Evolutionary conservation across 2,888 invertebrate species (phyloP), one percentile per base, ranked within the genome.

Genomic region (Blera fallax): DNA sequence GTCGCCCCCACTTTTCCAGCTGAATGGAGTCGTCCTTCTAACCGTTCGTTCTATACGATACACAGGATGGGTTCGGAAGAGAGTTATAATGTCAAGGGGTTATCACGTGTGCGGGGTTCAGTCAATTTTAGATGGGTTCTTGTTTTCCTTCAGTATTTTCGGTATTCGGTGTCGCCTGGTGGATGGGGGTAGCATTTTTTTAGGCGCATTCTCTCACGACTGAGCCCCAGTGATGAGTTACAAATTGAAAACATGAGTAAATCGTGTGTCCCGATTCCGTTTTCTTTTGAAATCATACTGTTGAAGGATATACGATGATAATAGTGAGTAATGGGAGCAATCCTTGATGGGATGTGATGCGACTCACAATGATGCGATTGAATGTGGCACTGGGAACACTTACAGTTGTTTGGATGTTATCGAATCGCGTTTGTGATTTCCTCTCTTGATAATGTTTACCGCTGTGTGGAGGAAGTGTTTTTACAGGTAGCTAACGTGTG

Each of bases 241-340:
- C 84, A 84, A 79, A 84, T 84, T 84, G 84, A 84, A 84, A 76
- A 84, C 84, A 79, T 74, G 79, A 84, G 70, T 80, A 80, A 84
- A 79, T 80, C 79, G 74, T 80, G 69, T 80, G 84, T 65, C 74
- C 70, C 67, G 72, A 73, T 62, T 78, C 34, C 43, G 65, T 52
- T 8, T 27, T 24, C 56, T 48, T 27, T 48, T 32, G 10, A 34
- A 76, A 48, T 60, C 27, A 34, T 62, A 52, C 52, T 14, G 32
- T 16, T 34, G 18, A 64, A 69, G 64, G 54, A 73, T 62, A 73
- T 69, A 50, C 56, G 64, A 79, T 34, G 79, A 70, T 84, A 79
- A 84, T 84, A 58, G 43, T 50, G 69, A 74, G 79, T 79, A 84
- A 84, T 84, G 62, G 84, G 58, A 70, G 64, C 69, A 79, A 84